These are phyloP conservation scores for Periplaneta americana DNA, from an alignment of 1,140 invertebrate genomes.

Conservation along the genomic window DNA sequence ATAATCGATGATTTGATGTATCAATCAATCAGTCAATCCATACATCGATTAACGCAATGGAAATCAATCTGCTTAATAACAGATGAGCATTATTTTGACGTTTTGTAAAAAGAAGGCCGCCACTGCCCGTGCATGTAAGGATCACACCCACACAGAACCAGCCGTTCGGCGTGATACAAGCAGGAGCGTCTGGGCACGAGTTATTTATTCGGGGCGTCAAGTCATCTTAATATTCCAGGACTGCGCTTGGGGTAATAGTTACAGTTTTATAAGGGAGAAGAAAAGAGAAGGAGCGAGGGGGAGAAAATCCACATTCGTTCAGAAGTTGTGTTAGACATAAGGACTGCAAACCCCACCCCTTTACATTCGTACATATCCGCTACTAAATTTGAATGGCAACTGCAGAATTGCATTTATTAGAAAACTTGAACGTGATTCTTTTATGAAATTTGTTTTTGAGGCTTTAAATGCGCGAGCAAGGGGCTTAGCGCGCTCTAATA, in stretches of 20 bases:
- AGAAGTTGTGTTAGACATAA: neutral
- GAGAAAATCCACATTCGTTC: neutral
- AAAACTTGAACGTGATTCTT: constrained; percentile 1
- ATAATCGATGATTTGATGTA: too few relatives aligned
- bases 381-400: constrained; percentile 4
- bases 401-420: constrained; percentile 1
- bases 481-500: neutral
- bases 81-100: too few relatives aligned
- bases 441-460: neutral
- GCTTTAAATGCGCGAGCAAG: neutral
- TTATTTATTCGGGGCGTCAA: too few relatives aligned
- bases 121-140: too few relatives aligned
- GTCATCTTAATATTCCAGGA: neutral
- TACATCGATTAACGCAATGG: too few relatives aligned
- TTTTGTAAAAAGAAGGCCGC: too few relatives aligned
- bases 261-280: neutral
- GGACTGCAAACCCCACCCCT: neutral
- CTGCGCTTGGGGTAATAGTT: neutral
- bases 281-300: neutral
- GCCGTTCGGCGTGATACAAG: too few relatives aligned
- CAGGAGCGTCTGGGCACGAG: too few relatives aligned
- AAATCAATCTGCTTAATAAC: too few relatives aligned
- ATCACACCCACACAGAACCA: too few relatives aligned
- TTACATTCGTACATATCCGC: neutral
- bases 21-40: too few relatives aligned